These are phyloP conservation scores for Callimorpha dominula DNA, from an alignment of 2,888 invertebrate genomes.

Conservation along the genomic window DNA sequence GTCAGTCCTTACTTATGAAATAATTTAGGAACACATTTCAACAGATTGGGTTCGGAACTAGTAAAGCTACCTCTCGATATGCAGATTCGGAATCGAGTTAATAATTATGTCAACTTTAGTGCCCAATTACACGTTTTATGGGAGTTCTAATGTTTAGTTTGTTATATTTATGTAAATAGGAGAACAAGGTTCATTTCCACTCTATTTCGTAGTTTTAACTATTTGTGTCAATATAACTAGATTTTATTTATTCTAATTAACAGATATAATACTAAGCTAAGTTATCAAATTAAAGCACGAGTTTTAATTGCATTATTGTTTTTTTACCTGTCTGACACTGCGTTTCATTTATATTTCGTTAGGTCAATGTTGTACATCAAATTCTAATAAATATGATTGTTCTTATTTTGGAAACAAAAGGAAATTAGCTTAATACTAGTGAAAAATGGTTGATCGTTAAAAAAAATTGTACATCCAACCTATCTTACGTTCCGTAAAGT, in stretches of 20 bases:
- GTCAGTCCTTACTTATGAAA: background rate
- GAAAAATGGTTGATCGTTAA: too few relatives aligned
- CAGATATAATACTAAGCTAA: constrained; percentile 19
- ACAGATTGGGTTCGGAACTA: background rate
- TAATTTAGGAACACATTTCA: background rate
- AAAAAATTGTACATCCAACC: too few relatives aligned
- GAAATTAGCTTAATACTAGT: too few relatives aligned
- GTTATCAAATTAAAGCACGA: constrained; percentile 2
- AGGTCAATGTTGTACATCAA: too few relatives aligned
- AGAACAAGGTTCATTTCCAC: constrained; percentile 24
- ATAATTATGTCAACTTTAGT: constrained; percentile 19
- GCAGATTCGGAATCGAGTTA: constrained; percentile 14
- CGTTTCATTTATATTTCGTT: background rate
- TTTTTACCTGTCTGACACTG: background rate
- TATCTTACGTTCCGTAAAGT: too few relatives aligned
- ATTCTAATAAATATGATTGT: too few relatives aligned
- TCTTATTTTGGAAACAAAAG: too few relatives aligned
- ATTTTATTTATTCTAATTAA: constrained; percentile 33
- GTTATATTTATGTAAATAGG: constrained; percentile 31
- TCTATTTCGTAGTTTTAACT: constrained; percentile 16
- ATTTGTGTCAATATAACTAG: constrained; percentile 25
- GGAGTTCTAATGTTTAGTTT: constrained; percentile 24
- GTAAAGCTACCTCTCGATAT: constrained; percentile 1
- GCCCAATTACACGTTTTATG: constrained; percentile 25
- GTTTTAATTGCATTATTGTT: constrained; percentile 10